Evolutionary conservation across 2,113 vertebrate genomes (phyloP), one percentile per base, ranked within the genome.

Genomic region (Pionites leucogaster): DNA sequence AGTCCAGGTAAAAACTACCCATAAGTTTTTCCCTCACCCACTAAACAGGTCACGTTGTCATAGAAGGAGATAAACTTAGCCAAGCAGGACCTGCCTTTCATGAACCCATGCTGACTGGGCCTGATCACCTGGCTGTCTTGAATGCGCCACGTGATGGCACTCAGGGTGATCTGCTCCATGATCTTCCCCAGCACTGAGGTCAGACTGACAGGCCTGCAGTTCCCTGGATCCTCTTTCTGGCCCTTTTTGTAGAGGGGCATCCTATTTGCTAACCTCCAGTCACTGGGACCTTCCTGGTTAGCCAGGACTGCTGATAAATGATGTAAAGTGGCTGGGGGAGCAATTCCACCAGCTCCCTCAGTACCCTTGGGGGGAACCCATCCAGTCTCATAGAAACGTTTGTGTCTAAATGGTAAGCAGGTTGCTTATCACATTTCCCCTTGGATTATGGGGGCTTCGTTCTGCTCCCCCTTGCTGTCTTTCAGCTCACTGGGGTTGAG

Each of bases 341-440:
- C 44, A 37, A 37, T 59, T 74, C n/a, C 3, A 6, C 19, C 49
- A 65, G 29, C 37, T 46, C 4, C 8, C 24, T 71, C 33, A 62
- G 18, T 14, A 47, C 50, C 5, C 7, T 17, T 9, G 25, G 10
- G 10, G 25, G 14, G 10, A 53, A 39, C 11, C 10, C 27, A 37
- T 7, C 28, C 12, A 5, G 6, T 2, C 8, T 2, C n/a, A 22
- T 2, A 29, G 16, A 79, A 14, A 27, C 50, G 7, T 2, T 1
- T 13, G 15, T 12, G 14, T 33, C 17, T 33, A 46, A 46, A 18
- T 17, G 5, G 8, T 23, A 15, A 2, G 63, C 31, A 78, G 33
- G 31, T n/a, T 6, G 1, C 25, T 11, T 35, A 7, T 4, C 16
- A 13, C 16, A 13, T 35, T 64, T 57, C 22, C 17, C 18, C 42